Percentiles rank a stretch among this genome's conserved stretches.
Evolutionary conservation across 2,113 vertebrate genomes (phyloP).

Genomic region (Elgaria multicarinata): DNA sequence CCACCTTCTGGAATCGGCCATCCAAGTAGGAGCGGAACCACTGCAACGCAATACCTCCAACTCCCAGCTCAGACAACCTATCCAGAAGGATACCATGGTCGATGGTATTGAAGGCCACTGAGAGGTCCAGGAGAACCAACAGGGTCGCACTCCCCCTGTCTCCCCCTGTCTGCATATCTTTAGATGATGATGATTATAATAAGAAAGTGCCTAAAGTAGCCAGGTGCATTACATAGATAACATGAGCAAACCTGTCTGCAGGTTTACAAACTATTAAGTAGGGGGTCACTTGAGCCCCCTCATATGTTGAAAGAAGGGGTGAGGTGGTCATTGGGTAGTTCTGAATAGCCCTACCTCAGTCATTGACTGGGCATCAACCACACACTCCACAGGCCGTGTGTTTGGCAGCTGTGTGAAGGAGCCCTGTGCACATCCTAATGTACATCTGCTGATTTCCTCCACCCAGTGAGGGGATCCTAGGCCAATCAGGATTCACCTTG

Average conservation of each 20-base stretch:
- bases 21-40: too few species aligned
- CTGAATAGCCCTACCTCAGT: not conserved
- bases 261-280: not conserved
- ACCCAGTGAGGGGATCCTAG: too few species aligned
- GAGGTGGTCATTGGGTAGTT: not conserved
- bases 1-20: too few species aligned
- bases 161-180: not conserved
- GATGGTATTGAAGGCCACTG: too few species aligned
- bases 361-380: not conserved
- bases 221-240: not conserved
- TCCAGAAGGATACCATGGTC: too few species aligned
- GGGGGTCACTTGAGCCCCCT: not conserved
- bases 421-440: not conserved
- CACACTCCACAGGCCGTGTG: not conserved
- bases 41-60: too few species aligned
- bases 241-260: not conserved
- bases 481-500: not conserved
- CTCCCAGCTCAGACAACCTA: too few species aligned
- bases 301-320: not conserved
- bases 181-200: not conserved
- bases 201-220: not conserved
- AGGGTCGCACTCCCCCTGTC: too few species aligned
- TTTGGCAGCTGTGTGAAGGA: not conserved
- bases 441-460: not conserved
- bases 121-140: too few species aligned